Evolutionary conservation across 2,888 invertebrate species (phyloP), one percentile per base, ranked within the genome.

Genomic region (Conus canariensis): DNA sequence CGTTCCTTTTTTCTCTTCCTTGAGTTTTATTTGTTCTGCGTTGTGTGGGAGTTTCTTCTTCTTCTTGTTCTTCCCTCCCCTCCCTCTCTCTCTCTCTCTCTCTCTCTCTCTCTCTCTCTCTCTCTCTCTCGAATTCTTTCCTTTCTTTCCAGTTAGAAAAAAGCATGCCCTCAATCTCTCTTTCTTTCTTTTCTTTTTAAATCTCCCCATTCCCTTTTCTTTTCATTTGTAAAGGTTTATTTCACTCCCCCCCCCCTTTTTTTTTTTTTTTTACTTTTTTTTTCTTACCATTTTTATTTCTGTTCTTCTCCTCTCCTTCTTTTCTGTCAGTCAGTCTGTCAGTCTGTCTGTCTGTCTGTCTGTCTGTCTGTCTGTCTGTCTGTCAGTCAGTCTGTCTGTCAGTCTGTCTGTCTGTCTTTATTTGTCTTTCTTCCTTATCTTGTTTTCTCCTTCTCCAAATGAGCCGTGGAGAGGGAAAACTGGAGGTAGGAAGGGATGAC

Each of bases 61-160:
- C n/a, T 8, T 70, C n/a, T 70, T 19, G 16, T 19, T 25, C 74
- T 25, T 9, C 19, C 74, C n/a, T 9, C n/a, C 74, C 1, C 64
- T 2, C n/a, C 86, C 87, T 74, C 90, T 87, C 90, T 90, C 87
- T 82, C 90, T 87, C 90, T 82, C 90, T 90, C 87, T 82, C 90
- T 87, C 90, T 82, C 90, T 87, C 90, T 87, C 90, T 87, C 87
- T 90, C 88, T 90, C 90, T 87, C 87, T 87, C 87, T 77, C 90
- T 87, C 83, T 87, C 83, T 87, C 88, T 82, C 83, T 87, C 87
- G 80, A 82, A 19, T 19, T 70, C 70, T 70, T 19, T n/a, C 70
- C 19, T 19, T 70, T 22, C 30, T 70, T 22, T 70, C 22, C 4
- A 16, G 8, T 4, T 2, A 45, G 45, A 45, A 45, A 45, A 45